phyloP scores from a whole-genome alignment of 2,888 invertebrate genomes.

The Epirrhoe tristata region DNA sequence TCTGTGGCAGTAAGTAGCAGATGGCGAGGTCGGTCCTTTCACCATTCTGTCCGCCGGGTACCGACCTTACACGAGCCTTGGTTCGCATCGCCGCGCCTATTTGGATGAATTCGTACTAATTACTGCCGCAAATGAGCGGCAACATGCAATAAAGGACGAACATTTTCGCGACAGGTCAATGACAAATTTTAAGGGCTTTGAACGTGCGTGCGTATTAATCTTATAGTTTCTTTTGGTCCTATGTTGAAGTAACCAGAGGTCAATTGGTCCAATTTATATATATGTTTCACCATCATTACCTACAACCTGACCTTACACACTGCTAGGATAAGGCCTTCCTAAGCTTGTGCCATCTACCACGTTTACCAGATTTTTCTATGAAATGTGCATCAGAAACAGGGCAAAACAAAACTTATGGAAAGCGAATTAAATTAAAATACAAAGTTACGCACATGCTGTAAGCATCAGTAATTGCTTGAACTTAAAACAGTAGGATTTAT shows the following conservation, averaged over 20 bases:
- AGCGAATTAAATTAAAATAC: no score
- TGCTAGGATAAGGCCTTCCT: no score
- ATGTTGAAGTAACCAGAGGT: no score
- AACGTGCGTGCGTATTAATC: no score
- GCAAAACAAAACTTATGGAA: no score
- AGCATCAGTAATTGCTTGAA: background rate
- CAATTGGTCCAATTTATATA: no score
- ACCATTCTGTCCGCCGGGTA: slow-evolving; percentile 74
- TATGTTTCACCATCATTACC: no score
- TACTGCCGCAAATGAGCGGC: slow-evolving; percentile 1
- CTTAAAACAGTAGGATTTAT: background rate
- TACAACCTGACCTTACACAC: no score
- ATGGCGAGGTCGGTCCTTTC: slow-evolving; percentile 81
- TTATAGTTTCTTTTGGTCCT: no score
- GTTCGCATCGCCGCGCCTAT: slow-evolving; percentile 55
- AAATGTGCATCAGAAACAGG: background rate
- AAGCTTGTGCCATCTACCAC: no score
- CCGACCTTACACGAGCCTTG: slow-evolving; percentile 77
- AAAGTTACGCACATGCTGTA: background rate
- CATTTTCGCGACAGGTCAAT: background rate
- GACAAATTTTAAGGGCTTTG: background rate
- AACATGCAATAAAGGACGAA: slow-evolving; percentile 8
- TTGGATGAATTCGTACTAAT: slow-evolving; percentile 40
- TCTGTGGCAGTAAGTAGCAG: slow-evolving; percentile 44
- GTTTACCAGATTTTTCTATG: background rate